Evolutionary conservation across 2,888 invertebrate genomes (phyloP).

Genomic region (Ennomos quercinarius): DNA sequence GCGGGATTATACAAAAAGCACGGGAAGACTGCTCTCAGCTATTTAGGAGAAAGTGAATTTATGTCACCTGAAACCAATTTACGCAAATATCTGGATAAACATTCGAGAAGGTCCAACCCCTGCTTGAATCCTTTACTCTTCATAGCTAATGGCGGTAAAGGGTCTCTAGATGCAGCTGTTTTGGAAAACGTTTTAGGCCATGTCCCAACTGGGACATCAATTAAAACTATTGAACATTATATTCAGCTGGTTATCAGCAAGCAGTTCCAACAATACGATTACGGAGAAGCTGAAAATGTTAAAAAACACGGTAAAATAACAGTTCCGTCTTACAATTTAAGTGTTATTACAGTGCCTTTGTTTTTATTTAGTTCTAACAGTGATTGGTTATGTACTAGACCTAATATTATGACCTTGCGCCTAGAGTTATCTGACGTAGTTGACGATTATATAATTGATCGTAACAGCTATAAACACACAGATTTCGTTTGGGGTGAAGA

Average conservation of each 20-base stretch:
- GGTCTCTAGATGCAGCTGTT: slow-evolving; percentile 33
- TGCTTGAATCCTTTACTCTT: slow-evolving; percentile 54
- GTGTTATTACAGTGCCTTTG: slow-evolving; percentile 48
- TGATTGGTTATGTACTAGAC: slow-evolving; percentile 53
- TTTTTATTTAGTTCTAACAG: slow-evolving; percentile 51
- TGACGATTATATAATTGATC: slow-evolving; percentile 40
- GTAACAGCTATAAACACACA: slow-evolving; percentile 52
- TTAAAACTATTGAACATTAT: slow-evolving; percentile 58
- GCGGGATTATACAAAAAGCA: slow-evolving; percentile 44
- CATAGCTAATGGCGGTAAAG: slow-evolving; percentile 50
- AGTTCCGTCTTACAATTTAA: slow-evolving; percentile 48
- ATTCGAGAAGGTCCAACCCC: slow-evolving; percentile 45
- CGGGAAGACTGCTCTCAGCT: slow-evolving; percentile 36
- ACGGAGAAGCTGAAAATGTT: slow-evolving; percentile 40
- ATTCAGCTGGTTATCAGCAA: slow-evolving; percentile 57
- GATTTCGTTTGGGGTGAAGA: slow-evolving; percentile 60
- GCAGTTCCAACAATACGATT: slow-evolving; percentile 55
- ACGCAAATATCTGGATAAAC: slow-evolving; percentile 42
- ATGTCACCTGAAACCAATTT: slow-evolving; percentile 40
- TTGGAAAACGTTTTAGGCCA: slow-evolving; percentile 38
- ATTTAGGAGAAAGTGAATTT: slow-evolving; percentile 49
- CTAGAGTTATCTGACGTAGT: slow-evolving; percentile 43
- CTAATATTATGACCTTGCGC: slow-evolving; percentile 47
- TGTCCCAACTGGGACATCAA: slow-evolving; percentile 51
- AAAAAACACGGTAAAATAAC: slow-evolving; percentile 39